Conservation (phyloP, 2,797 vertebrate species). For the Fringilla coelebs region DNA sequence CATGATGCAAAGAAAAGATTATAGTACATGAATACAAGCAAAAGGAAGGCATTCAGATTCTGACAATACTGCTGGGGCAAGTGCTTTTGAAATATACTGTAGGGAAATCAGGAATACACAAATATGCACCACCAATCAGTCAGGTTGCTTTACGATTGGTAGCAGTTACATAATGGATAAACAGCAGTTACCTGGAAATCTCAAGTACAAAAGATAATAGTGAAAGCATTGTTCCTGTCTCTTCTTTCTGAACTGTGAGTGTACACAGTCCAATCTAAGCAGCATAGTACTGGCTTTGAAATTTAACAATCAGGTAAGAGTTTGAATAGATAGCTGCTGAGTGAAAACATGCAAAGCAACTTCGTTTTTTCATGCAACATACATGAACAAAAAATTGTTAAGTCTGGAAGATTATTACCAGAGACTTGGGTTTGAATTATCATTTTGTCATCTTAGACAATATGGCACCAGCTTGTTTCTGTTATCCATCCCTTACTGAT, state of each 20-base stretch:
- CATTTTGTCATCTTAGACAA: background rate
- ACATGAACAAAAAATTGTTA: background rate
- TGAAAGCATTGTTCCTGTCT: background rate
- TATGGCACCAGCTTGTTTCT: background rate
- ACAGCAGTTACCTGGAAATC: background rate
- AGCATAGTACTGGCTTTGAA: background rate
- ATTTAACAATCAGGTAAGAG: background rate
- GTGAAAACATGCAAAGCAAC: background rate
- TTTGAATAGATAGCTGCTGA: background rate
- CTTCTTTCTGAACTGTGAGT: background rate
- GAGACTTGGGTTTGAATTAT: background rate
- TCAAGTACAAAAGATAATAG: background rate
- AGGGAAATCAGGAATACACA: background rate
- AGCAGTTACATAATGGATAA: background rate
- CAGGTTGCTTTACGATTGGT: background rate
- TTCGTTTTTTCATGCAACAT: background rate
- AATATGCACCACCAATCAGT: background rate
- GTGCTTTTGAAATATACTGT: background rate
- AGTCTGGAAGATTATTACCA: background rate
- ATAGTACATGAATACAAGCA: background rate
- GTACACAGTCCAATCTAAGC: background rate
- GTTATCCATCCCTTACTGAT: fast-evolving
- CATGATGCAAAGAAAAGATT: background rate
- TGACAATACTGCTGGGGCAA: background rate
- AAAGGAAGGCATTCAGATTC: background rate